Evolutionary conservation across 2,888 invertebrate genomes (phyloP).

Genomic region (Thymelicus acteon): DNA sequence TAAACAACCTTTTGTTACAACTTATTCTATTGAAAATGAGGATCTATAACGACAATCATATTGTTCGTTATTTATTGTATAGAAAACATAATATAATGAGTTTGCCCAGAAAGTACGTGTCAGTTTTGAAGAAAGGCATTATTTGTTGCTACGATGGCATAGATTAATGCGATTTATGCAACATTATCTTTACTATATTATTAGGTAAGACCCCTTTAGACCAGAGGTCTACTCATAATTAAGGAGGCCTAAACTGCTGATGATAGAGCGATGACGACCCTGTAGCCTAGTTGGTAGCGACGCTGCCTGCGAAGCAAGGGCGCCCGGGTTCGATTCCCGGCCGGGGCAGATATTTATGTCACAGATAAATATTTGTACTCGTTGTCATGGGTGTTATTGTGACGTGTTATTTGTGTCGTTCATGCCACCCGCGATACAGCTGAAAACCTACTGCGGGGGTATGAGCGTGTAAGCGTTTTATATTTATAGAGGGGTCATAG

Average conservation of each 20-base stretch:
- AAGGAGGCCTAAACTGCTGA: too few species aligned
- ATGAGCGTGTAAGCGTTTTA: too few species aligned
- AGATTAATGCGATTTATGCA: background rate
- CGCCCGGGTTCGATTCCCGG: background rate
- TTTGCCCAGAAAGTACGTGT: background rate
- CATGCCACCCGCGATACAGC: too few species aligned
- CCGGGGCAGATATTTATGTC: background rate
- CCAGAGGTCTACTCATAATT: too few species aligned
- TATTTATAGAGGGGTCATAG: too few species aligned
- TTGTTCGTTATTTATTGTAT: conserved; percentile 5
- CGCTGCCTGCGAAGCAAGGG: too few species aligned
- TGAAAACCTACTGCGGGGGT: too few species aligned
- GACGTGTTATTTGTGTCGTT: too few species aligned
- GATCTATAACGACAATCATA: conserved; percentile 8
- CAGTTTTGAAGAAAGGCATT: conserved; percentile 1
- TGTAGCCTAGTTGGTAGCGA: too few species aligned
- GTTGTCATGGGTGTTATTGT: too few species aligned
- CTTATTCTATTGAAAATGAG: conserved; percentile 9
- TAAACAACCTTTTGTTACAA: conserved; percentile 2
- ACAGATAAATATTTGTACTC: background rate
- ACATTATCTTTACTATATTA: background rate
- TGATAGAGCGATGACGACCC: too few species aligned
- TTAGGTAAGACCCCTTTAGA: background rate
- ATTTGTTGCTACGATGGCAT: background rate
- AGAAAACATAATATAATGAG: conserved; percentile 7